Evolutionary conservation across 1,140 invertebrate species (phyloP).

Genomic region (Lucilia cuprina): DNA sequence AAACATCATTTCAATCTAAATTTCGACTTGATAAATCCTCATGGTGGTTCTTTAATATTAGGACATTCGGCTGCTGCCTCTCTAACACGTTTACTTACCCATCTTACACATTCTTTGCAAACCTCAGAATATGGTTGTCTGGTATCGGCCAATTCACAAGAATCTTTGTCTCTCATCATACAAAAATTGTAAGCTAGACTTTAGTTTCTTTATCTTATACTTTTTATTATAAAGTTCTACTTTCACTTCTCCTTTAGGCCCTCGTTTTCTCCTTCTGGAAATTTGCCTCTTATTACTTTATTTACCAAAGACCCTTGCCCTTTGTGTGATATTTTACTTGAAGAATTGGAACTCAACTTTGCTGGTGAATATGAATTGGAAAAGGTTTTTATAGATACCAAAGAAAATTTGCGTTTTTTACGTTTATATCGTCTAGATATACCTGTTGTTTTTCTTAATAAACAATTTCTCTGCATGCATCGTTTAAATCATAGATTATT

Average conservation of each 20-base stretch:
- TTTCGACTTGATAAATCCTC: constrained; percentile 86
- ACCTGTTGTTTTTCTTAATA: constrained; percentile 86
- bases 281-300: constrained; percentile 70
- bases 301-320: constrained; percentile 84
- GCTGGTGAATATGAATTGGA: constrained; percentile 69
- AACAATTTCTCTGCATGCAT: constrained; percentile 85
- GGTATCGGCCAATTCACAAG: constrained; percentile 32
- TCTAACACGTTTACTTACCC: constrained; percentile 89
- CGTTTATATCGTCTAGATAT: constrained; percentile 84
- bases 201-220: not conserved
- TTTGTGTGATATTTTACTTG: constrained; percentile 81
- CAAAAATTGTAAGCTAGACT: constrained; percentile 46
- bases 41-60: constrained; percentile 96
- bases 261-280: constrained; percentile 7
- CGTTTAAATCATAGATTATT: constrained; percentile 69
- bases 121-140: constrained; percentile 90
- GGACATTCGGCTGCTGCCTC: constrained; percentile 98
- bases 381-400: constrained; percentile 78
- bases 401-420: constrained; percentile 76
- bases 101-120: constrained; percentile 88
- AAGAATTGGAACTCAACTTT: constrained; percentile 70
- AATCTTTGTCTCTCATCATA: constrained; percentile 41
- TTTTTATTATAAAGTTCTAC: not conserved
- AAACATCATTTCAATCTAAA: constrained; percentile 86
- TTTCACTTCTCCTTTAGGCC: not conserved